Evolutionary conservation across 2,113 vertebrate species (phyloP).

Genomic region (Calonectris borealis): DNA sequence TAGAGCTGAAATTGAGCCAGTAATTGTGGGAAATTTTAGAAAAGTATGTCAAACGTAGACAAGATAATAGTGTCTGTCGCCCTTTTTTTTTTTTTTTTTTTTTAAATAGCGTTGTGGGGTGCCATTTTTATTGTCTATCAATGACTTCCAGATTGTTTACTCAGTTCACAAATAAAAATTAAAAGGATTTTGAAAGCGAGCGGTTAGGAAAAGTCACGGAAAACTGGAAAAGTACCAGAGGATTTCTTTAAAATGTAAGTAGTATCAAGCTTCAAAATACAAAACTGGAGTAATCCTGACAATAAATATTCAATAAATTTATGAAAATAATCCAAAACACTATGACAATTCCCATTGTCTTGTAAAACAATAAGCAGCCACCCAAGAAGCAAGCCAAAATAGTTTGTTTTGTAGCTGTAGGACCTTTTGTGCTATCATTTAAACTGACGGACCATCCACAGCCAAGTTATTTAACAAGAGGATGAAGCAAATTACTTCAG

Average conservation of each 20-base stretch:
- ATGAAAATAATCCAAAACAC: conserved; percentile 35
- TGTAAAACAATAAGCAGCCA: conserved; percentile 47
- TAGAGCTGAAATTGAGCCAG: conserved; percentile 23
- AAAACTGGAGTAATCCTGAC: conserved; percentile 6
- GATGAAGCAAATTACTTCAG: not conserved
- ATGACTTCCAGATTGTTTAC: conserved; percentile 59
- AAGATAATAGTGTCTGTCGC: conserved; percentile 35
- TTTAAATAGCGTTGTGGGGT: not conserved
- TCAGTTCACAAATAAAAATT: conserved; percentile 32
- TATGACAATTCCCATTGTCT: conserved; percentile 49
- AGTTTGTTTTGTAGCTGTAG: conserved; percentile 36
- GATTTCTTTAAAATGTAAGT: conserved; percentile 14
- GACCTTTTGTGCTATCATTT: conserved; percentile 45
- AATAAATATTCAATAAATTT: conserved; percentile 54
- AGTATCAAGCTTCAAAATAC: conserved; percentile 19
- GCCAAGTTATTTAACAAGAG: conserved; percentile 2
- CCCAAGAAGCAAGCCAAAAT: conserved; percentile 59
- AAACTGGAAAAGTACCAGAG: conserved; percentile 17
- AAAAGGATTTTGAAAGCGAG: conserved; percentile 4
- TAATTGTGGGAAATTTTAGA: conserved; percentile 56
- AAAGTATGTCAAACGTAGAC: conserved; percentile 49
- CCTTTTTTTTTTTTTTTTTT: not conserved
- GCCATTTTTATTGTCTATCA: conserved; percentile 54
- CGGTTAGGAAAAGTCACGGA: not conserved
- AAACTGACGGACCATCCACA: not conserved